phyloP scores from a whole-genome alignment of 2,113 vertebrate species.

The Phylloscopus trochiloides region DNA sequence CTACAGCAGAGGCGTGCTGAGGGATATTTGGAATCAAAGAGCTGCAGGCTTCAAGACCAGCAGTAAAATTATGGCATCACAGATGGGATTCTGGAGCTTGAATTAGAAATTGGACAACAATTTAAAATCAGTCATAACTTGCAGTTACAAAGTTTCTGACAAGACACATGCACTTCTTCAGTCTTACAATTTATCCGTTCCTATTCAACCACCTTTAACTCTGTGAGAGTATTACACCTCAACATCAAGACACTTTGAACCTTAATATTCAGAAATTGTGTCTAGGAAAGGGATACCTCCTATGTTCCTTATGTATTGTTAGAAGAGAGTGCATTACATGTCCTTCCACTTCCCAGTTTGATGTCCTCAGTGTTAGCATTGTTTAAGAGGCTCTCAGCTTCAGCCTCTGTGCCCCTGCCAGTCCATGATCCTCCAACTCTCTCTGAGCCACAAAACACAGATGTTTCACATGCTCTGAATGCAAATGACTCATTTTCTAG shows the following conservation, averaged over 20 bases:
- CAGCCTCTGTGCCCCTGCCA: background rate
- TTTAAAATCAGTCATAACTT: background rate
- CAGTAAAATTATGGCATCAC: background rate
- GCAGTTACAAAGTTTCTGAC: background rate
- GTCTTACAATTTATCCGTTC: background rate
- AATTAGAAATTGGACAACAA: background rate
- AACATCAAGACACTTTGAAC: background rate
- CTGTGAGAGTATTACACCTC: background rate
- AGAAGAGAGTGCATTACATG: background rate
- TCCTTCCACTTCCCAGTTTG: background rate
- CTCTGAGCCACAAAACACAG: background rate
- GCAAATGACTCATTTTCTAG: background rate
- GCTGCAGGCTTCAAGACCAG: background rate
- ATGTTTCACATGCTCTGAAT: background rate
- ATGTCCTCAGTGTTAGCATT: background rate
- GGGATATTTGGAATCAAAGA: background rate
- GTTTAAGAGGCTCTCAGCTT: background rate
- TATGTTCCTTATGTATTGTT: background rate
- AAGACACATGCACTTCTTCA: background rate
- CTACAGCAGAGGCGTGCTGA: accelerated
- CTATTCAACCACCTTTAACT: background rate
- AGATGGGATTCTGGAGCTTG: background rate
- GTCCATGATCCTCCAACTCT: background rate
- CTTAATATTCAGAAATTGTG: background rate
- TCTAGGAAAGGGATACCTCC: background rate